Percentiles rank a stretch among this genome's conserved stretches.
phyloP scores from a whole-genome alignment of 2,797 vertebrate genomes.

The Oryzias sinensis region DNA sequence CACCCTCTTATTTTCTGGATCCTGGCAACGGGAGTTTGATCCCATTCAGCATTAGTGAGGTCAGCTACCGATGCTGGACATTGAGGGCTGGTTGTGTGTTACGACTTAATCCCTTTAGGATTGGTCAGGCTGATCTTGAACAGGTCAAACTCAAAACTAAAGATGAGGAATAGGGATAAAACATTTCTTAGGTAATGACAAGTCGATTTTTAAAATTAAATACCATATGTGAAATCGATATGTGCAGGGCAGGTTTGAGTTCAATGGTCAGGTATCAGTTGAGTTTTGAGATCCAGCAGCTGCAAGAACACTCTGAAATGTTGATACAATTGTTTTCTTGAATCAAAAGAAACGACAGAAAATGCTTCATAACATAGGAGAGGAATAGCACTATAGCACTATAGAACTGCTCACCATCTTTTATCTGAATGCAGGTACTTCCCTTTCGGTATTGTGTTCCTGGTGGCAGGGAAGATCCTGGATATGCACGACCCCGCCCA shows the following conservation, averaged over 20 bases:
- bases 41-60: constrained; percentile 25
- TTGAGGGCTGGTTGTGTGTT: constrained; percentile 8
- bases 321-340: no score
- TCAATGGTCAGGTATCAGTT: no score
- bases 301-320: no score
- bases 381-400: no score
- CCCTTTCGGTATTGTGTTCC: constrained; percentile 88
- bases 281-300: no score
- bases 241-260: no score
- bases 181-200: no score
- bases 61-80: background rate
- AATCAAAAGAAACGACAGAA: no score
- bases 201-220: no score
- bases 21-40: constrained; percentile 19
- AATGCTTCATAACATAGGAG: no score
- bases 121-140: constrained; percentile 8
- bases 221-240: no score
- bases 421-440: constrained; percentile 80
- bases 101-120: constrained; percentile 10
- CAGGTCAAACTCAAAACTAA: background rate
- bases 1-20: background rate
- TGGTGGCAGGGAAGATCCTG: constrained; percentile 89
- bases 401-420: background rate
- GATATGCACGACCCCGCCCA: constrained; percentile 87
- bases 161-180: background rate